A percentile compares a stretch with the other conserved stretches of the same genome.
Conservation (phyloP, 2,113 vertebrate genomes). For the Eulemur macaco region DNA sequence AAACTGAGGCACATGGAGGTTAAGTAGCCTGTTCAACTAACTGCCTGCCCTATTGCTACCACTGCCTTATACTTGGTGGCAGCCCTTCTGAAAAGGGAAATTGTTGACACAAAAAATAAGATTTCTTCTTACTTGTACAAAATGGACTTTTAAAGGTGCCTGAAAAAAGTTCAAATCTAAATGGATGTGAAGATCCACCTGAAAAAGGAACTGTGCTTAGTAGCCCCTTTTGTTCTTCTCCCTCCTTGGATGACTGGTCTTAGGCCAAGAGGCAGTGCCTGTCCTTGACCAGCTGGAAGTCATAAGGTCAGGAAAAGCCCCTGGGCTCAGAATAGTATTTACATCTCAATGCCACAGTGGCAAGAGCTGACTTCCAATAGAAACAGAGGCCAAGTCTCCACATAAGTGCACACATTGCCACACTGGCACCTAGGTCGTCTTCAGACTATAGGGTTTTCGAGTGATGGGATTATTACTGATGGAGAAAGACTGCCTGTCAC, state of each 20-base stretch:
- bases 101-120: constrained; percentile 11
- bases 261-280: background rate
- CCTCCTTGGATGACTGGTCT: background rate
- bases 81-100: constrained; percentile 47
- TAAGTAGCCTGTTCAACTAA: background rate
- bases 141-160: constrained; percentile 51
- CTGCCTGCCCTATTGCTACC: accelerated
- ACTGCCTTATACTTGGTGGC: accelerated
- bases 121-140: background rate
- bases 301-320: background rate
- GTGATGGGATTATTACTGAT: background rate
- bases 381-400: background rate
- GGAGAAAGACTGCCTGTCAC: background rate
- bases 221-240: background rate
- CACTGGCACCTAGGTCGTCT: background rate
- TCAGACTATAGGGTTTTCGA: background rate
- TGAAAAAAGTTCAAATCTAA: constrained; percentile 50
- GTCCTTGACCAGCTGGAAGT: background rate
- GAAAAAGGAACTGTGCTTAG: background rate
- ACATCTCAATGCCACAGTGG: background rate
- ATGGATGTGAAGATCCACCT: constrained; percentile 53
- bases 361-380: background rate
- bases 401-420: background rate
- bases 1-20: background rate
- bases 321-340: background rate